Percentiles rank a stretch among this genome's conserved stretches.
phyloP scores from a whole-genome alignment of 2,888 invertebrate species.

The Dimorphilus gyrociliatus region DNA sequence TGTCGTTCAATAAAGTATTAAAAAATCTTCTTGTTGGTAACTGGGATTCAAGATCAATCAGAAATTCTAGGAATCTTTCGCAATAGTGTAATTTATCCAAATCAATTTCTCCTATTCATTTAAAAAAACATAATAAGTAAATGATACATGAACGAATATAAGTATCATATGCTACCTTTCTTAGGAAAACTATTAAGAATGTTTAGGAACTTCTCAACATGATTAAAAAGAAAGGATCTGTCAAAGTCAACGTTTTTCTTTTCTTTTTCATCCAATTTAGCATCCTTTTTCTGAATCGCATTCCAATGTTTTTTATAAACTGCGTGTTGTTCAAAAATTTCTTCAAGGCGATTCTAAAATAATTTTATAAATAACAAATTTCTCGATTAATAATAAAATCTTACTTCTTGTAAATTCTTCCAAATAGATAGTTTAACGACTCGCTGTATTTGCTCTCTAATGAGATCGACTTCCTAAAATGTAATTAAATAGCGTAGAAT shows the following conservation, averaged over 20 bases:
- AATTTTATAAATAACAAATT: slow-evolving; percentile 1
- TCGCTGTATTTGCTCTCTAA: slow-evolving; percentile 74
- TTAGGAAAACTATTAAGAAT: slow-evolving; percentile 54
- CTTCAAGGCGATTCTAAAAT: slow-evolving; percentile 54
- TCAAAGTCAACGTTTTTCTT: slow-evolving; percentile 52
- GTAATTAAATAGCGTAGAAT: slow-evolving; percentile 5
- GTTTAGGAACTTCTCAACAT: slow-evolving; percentile 72
- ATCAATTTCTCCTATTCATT: slow-evolving; percentile 28
- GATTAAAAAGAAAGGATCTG: slow-evolving; percentile 60
- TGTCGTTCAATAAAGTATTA: slow-evolving; percentile 84
- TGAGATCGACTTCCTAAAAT: slow-evolving; percentile 61
- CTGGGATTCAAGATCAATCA: slow-evolving; percentile 87
- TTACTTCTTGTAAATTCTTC: slow-evolving; percentile 54
- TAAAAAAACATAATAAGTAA: no score
- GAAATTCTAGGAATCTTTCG: slow-evolving; percentile 82
- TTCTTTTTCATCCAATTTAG: slow-evolving; percentile 18
- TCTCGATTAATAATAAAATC: slow-evolving; percentile 11
- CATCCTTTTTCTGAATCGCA: slow-evolving; percentile 65
- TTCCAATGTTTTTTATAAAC: slow-evolving; percentile 85
- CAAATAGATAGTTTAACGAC: slow-evolving; percentile 85
- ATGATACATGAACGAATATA: slow-evolving; percentile 1
- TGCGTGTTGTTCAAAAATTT: slow-evolving; percentile 66
- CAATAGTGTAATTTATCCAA: slow-evolving; percentile 55
- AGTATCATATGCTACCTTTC: slow-evolving; percentile 15
- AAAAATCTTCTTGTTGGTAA: slow-evolving; percentile 89